Base-by-base conservation (phyloP, 1,140 invertebrate species). In the Andricus grossulariae region DNA sequence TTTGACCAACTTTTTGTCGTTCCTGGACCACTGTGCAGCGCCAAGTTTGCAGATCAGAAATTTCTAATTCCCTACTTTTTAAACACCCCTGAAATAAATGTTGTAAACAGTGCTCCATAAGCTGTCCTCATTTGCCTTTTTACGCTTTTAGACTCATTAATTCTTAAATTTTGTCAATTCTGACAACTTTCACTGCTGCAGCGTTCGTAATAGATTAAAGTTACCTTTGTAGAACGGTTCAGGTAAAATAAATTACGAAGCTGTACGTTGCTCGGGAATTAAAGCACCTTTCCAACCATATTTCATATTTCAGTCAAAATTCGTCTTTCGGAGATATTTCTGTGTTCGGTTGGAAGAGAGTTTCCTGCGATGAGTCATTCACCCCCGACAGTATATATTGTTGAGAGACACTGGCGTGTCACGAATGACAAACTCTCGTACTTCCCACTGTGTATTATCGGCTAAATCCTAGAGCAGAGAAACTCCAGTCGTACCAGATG, bases 401-500 rank as follows among this genome's bases (percentile, higher is more conserved):
- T 66, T 66, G 60, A 66, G 60, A 66, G 60, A 66, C 60, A 66
- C 21, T 66, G 60, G 12, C 60, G 60, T 66, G 60, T 66, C 60
- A 66, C 25, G 60, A 66, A 66, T 66, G 60, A 66, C 60, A 66
- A 66, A 66, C 60, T 66, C 21, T 39, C 60, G 60, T 66, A 66
- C 60, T 32, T 66, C 60, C 60, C 25, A 66, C 60, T 66, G 60
- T 66, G 60, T 66, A 66, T 66, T 66, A 66, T 66, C 60, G 60
- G 60, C 60, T 66, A 39, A 66, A 66, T 66, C 60, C 60, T 15
- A 66, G 60, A 66, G 39, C 25, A 66, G 60, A 54, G 52, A 39
- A 66, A 66, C 60, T 66, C 60, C 60, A 66, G 60, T 66, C 60
- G 60, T 66, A 66, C 60, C 60, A 66, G 60, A 66, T 66, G 60